Evolutionary conservation across 2,113 vertebrate genomes (phyloP).

Genomic region (Colaptes auratus): DNA sequence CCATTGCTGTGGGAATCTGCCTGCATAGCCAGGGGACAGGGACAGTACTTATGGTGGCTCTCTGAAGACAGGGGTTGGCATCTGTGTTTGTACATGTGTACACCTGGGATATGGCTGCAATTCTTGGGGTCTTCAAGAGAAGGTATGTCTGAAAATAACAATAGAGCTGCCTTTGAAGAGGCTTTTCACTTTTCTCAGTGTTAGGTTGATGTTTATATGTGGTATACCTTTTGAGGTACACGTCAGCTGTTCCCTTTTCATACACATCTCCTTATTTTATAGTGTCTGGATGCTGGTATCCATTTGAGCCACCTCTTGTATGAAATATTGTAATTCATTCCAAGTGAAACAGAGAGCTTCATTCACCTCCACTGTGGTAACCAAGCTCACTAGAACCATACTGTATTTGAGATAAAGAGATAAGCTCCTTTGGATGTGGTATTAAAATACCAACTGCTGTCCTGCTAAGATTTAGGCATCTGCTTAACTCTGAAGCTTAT

Average conservation of each 20-base stretch:
- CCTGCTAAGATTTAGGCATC: background rate
- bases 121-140: background rate
- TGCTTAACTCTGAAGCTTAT: accelerated
- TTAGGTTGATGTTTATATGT: background rate
- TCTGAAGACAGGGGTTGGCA: background rate
- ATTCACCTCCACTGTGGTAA: background rate
- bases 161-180: background rate
- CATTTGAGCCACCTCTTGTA: accelerated
- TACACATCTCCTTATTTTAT: background rate
- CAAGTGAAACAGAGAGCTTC: background rate
- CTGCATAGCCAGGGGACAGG: background rate
- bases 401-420: background rate
- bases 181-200: background rate
- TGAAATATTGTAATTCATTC: accelerated
- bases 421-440: background rate
- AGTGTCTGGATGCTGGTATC: background rate
- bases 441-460: background rate
- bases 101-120: accelerated
- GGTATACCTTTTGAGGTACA: accelerated
- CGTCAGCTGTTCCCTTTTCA: background rate
- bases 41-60: accelerated
- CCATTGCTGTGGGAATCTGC: background rate
- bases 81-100: background rate
- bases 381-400: background rate
- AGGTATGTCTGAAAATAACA: background rate